Base-by-base conservation (phyloP, 2,888 invertebrate genomes). In the Amphipyra tragopoginis region DNA sequence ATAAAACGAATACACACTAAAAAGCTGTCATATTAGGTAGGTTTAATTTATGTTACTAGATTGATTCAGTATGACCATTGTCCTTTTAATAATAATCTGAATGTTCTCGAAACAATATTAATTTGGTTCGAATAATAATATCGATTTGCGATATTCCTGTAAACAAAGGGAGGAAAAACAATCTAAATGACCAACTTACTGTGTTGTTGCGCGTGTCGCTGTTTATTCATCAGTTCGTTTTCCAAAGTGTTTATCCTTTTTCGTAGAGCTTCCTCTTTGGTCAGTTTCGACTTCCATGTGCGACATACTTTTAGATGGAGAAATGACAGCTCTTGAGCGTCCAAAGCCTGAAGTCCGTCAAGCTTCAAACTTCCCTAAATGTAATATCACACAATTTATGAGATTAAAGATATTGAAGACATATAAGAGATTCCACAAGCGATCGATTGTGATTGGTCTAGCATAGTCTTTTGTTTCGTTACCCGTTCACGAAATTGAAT, bases 261-360 rank as follows among this genome's bases (percentile, higher is more conserved):
- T 79, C 94, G 86, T 6, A 95, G 80, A 26, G 87, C 87, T 60
- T 95, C 90, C 70, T 95, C 94, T 69, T 95, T 93, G 33, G 75
- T 86, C 3, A 93, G 61, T 69, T 90, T 94, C 2, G 72, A 70
- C 81, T 93, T 93, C 88, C 95, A 95, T 3, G 91, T 93, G 6
- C 94, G 93, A 75, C 95, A 95, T 38, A 95, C 93, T 88, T 95
- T 95, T 0, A 93, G 81, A 74, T 96, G 95, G 14, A 96, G 85
- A 68, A 94, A 93, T 15, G 95, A 94, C n/a, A 96, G 77, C 73
- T 96, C 96, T 80, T 95, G 94, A 14, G 92, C 89, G 50, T 93
- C 90, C 49, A 96, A 84, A 7, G 84, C 80, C 95, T 95, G 62
- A 11, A 66, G 64, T 44, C 48, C 36, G 5, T 60, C 57, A 9